phyloP scores from a whole-genome alignment of 2,113 vertebrate species.

The Oophaga pumilio region DNA sequence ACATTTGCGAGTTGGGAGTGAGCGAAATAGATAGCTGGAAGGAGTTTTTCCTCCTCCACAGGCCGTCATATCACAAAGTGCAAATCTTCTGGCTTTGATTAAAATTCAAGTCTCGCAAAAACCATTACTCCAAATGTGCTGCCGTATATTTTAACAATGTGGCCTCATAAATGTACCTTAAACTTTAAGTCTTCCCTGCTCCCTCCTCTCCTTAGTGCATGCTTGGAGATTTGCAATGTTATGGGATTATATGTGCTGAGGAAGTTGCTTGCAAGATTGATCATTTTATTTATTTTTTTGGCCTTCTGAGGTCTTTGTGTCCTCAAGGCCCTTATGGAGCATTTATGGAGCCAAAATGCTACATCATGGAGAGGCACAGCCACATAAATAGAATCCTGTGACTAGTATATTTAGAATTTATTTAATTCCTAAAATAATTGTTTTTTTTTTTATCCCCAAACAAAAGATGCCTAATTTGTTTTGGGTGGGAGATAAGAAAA shows the following conservation, averaged over 20 bases:
- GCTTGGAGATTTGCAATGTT: slow-evolving; percentile 10
- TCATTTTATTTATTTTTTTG: background rate
- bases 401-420: background rate
- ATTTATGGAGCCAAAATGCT: background rate
- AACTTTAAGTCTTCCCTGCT: background rate
- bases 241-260: slow-evolving; percentile 15
- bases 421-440: background rate
- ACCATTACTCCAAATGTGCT: slow-evolving; percentile 6
- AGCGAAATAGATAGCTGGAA: slow-evolving; percentile 1
- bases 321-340: background rate
- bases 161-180: slow-evolving; percentile 14
- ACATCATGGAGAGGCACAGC: background rate
- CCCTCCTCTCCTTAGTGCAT: background rate
- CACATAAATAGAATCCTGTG: background rate
- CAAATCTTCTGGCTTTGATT: slow-evolving; percentile 24
- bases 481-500: background rate
- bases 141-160: slow-evolving; percentile 25
- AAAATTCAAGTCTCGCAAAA: slow-evolving; percentile 15
- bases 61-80: slow-evolving; percentile 11
- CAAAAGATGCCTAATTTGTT: background rate
- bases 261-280: background rate
- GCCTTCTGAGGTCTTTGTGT: slow-evolving; percentile 14
- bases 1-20: slow-evolving; percentile 17
- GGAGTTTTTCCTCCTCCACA: slow-evolving; percentile 23
- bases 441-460: no score